Evolutionary conservation across 1,140 invertebrate genomes (phyloP).

Genomic region (Nebria ingens): DNA sequence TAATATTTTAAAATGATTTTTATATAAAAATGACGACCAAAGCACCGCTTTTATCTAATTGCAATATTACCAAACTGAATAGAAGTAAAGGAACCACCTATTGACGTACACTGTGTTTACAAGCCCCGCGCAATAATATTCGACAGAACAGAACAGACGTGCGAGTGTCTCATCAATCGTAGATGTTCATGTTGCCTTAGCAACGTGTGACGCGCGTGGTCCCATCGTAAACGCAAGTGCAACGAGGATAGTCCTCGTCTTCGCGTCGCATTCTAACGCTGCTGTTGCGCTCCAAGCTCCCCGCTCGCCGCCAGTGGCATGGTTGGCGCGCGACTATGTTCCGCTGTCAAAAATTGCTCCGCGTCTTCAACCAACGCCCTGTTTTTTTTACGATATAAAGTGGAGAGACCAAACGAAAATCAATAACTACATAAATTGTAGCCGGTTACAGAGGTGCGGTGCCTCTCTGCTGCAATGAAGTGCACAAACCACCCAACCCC

Average conservation of each 20-base stretch:
- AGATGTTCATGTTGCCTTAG: constrained; percentile 2
- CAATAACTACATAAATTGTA: constrained; percentile 30
- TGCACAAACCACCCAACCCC: constrained; percentile 10
- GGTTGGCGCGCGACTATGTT: background rate
- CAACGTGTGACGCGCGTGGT: background rate
- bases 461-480: constrained; percentile 16
- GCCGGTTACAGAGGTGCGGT: no score
- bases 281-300: constrained; percentile 11
- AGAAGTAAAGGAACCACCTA: background rate
- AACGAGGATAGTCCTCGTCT: constrained; percentile 11
- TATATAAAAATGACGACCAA: no score
- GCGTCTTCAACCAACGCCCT: constrained; percentile 31
- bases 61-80: no score
- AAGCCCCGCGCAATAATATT: background rate
- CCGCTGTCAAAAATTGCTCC: constrained; percentile 11
- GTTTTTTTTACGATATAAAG: constrained; percentile 29
- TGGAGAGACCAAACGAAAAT: constrained; percentile 29
- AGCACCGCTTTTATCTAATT: no score
- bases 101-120: background rate
- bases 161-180: constrained; percentile 6
- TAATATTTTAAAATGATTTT: no score
- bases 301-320: constrained; percentile 24
- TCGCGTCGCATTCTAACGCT: constrained; percentile 18
- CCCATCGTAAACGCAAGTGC: background rate
- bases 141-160: constrained; percentile 8